Conservation (phyloP, 2,113 vertebrate genomes). For the Heptranchias perlo region DNA sequence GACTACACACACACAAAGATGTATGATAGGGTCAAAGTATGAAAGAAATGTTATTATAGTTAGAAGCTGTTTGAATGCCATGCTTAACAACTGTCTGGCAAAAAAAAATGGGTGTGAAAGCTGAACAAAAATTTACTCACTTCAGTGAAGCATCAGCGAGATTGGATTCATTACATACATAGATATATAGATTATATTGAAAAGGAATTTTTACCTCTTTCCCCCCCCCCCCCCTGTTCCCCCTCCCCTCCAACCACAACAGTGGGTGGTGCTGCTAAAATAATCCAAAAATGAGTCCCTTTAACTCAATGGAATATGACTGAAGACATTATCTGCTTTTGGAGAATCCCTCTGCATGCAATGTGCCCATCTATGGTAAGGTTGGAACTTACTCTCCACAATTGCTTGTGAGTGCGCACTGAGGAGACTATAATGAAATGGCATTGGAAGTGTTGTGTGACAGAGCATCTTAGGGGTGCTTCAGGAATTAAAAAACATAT, state of each 20-base stretch:
- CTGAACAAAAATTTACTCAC: neutral
- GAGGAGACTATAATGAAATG: neutral
- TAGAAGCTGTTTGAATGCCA: neutral
- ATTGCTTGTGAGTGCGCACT: neutral
- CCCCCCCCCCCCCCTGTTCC: neutral
- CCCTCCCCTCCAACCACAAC: neutral
- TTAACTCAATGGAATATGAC: neutral
- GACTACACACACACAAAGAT: neutral
- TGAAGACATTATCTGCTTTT: neutral
- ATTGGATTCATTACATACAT: neutral
- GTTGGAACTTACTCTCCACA: neutral
- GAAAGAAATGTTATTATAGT: constrained; percentile 21
- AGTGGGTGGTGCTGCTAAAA: neutral
- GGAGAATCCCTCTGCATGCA: neutral
- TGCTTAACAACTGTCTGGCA: neutral
- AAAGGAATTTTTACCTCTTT: neutral
- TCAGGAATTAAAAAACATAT: neutral
- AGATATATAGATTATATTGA: neutral
- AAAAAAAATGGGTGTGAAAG: neutral
- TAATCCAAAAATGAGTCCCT: neutral
- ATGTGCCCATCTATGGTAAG: neutral
- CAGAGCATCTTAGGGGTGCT: neutral
- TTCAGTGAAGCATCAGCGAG: neutral
- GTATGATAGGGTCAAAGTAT: neutral
- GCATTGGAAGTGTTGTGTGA: neutral